These are phyloP conservation scores for Andrena cerasifolii DNA, from an alignment of 1,140 invertebrate species.

Conservation along the genomic window DNA sequence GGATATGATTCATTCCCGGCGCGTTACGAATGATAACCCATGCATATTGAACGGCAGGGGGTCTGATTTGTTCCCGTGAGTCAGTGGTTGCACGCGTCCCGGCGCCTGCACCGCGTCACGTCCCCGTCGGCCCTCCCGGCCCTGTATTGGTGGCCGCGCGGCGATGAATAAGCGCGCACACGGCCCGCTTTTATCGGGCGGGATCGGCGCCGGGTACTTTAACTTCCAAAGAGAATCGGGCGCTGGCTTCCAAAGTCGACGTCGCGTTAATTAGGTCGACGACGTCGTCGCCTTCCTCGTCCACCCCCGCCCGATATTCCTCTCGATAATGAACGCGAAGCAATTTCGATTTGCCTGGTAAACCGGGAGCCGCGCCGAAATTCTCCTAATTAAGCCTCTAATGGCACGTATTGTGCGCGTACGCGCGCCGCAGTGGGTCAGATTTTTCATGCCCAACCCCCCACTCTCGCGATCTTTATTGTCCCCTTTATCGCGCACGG, in stretches of 20 bases:
- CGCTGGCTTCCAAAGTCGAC: not conserved
- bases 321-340: conserved; percentile 7
- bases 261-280: conserved; percentile 41
- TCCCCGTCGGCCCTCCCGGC: not conserved
- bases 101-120: conserved; percentile 14
- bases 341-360: conserved; percentile 28
- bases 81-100: conserved; percentile 47
- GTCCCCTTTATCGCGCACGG: not conserved
- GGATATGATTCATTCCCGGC: conserved; percentile 61
- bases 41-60: conserved; percentile 62
- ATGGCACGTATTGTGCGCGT: not conserved
- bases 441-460: no score
- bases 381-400: conserved; percentile 21
- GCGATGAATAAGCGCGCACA: conserved; percentile 15
- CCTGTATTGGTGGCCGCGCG: not conserved
- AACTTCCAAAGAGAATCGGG: conserved; percentile 36
- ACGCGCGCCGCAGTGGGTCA: not conserved
- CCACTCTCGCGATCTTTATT: not conserved
- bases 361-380: not conserved
- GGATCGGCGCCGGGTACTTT: conserved; percentile 21
- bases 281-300: conserved; percentile 3
- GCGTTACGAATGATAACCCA: conserved; percentile 62
- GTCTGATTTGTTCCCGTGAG: conserved; percentile 54
- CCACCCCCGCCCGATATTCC: not conserved
- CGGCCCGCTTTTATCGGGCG: not conserved